Conservation (phyloP, 1,140 invertebrate genomes). For the Lucilia cuprina region DNA sequence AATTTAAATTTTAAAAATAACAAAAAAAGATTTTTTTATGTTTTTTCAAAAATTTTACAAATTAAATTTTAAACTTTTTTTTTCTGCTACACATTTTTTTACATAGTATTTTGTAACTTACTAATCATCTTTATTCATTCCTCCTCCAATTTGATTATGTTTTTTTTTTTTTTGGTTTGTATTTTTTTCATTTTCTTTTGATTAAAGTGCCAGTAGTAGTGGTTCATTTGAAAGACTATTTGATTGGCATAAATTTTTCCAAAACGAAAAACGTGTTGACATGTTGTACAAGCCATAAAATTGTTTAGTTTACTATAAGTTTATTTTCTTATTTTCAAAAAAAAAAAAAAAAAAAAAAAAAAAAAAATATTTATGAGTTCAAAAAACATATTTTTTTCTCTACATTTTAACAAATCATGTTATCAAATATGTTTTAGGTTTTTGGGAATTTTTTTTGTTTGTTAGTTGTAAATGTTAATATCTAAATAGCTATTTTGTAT, state of each 20-base stretch:
- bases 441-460: too few relatives aligned
- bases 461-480: too few relatives aligned
- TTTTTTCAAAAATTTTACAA: background rate
- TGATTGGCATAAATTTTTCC: constrained; percentile 2
- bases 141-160: background rate
- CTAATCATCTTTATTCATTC: background rate
- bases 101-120: background rate
- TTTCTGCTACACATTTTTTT: background rate
- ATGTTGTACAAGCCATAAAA: constrained; percentile 15
- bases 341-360: too few relatives aligned
- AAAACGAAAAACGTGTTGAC: constrained; percentile 16
- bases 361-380: background rate
- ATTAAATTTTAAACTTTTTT: constrained; percentile 9
- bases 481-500: too few relatives aligned
- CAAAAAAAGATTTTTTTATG: background rate
- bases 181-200: background rate
- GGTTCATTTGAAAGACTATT: background rate
- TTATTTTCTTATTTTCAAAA: background rate
- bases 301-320: background rate
- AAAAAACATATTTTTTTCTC: background rate
- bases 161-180: background rate
- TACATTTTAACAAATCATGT: background rate
- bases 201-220: background rate
- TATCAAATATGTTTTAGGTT: background rate
- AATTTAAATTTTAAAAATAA: background rate